Evolutionary conservation across 2,113 vertebrate genomes (phyloP).

Genomic region (Rhizomys pruinosus): DNA sequence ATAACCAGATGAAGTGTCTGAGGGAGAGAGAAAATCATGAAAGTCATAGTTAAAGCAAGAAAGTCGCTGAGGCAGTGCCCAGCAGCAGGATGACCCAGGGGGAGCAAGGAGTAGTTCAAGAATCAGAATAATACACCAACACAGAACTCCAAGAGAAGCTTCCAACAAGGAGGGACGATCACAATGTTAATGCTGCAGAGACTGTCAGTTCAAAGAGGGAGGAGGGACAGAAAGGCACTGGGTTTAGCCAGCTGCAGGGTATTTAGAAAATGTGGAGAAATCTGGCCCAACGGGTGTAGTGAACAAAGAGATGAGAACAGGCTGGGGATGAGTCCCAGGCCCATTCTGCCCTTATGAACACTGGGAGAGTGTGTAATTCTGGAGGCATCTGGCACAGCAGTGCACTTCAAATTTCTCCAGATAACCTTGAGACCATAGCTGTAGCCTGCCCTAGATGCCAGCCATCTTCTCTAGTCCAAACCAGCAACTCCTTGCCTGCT

Average conservation of each 20-base stretch:
- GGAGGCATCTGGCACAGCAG: not conserved
- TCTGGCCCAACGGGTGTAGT: not conserved
- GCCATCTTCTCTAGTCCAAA: not conserved
- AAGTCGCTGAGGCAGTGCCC: not conserved
- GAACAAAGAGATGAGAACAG: not conserved
- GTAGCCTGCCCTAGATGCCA: not conserved
- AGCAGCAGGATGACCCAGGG: constrained; percentile 37
- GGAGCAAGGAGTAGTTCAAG: constrained; percentile 11
- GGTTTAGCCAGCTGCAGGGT: not conserved
- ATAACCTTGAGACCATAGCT: not conserved
- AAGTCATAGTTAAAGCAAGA: constrained; percentile 36
- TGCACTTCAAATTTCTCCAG: not conserved
- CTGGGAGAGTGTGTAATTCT: not conserved
- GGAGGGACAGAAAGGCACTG: not conserved
- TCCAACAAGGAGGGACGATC: constrained; percentile 14
- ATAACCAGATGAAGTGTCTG: not conserved
- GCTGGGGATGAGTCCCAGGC: not conserved
- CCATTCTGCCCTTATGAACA: not conserved
- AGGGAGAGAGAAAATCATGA: not conserved
- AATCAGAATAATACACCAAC: constrained; percentile 46
- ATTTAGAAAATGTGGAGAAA: not conserved
- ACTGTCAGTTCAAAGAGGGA: not conserved
- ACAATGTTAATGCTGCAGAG: constrained; percentile 27
- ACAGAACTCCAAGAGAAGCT: constrained; percentile 32
- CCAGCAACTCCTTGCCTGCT: not conserved